These are phyloP conservation scores for Allolobophora icterica DNA, from an alignment of 2,888 invertebrate species.

Conservation along the genomic window DNA sequence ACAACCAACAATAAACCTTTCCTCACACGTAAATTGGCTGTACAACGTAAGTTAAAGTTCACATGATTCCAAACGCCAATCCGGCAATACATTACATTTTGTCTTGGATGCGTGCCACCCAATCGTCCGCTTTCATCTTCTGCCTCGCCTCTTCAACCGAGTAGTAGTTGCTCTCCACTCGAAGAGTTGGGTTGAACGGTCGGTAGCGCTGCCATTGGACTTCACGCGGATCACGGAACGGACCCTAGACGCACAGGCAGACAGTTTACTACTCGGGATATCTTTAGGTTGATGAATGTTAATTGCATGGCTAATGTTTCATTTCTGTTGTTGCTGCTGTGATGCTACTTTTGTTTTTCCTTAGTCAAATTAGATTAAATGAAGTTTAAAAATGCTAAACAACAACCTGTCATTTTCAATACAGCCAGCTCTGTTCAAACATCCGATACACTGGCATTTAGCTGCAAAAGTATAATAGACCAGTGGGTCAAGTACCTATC, in stretches of 20 bases:
- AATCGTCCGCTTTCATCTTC: conserved; percentile 60
- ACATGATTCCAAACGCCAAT: too few relatives aligned
- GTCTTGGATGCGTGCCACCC: conserved; percentile 62
- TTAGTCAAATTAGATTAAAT: background rate
- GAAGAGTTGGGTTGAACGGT: conserved; percentile 60
- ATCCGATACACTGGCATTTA: background rate
- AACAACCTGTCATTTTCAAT: background rate
- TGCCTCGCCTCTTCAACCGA: conserved; percentile 61
- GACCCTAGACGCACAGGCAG: conserved; percentile 54
- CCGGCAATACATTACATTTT: conserved; percentile 52
- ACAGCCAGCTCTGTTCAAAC: background rate
- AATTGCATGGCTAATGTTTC: background rate
- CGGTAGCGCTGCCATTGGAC: conserved; percentile 64
- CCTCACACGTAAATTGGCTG: too few relatives aligned
- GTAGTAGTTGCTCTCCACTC: conserved; percentile 61
- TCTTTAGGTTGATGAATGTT: background rate
- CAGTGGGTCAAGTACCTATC: background rate
- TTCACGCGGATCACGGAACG: conserved; percentile 61
- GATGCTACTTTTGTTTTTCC: background rate
- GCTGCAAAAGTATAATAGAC: background rate
- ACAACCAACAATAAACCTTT: too few relatives aligned
- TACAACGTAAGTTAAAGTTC: too few relatives aligned
- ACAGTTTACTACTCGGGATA: background rate
- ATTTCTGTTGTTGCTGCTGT: background rate
- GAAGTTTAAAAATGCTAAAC: background rate